Evolutionary conservation across 2,888 invertebrate species (phyloP).

Genomic region (Cantharis rufa): DNA sequence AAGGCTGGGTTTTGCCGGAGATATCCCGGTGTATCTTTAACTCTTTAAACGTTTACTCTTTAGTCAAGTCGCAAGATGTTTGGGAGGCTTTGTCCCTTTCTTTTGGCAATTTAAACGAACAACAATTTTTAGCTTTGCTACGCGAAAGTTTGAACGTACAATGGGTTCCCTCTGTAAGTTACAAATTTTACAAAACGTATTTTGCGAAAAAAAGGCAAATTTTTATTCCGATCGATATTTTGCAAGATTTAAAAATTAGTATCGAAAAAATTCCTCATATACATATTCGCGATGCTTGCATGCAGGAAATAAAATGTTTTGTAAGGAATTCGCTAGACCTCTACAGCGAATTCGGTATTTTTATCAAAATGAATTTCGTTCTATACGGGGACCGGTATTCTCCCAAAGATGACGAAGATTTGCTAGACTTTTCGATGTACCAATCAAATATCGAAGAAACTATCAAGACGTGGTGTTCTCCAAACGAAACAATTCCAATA

Average conservation of each 20-base stretch:
- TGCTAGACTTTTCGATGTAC: not conserved
- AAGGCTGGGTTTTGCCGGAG: not conserved
- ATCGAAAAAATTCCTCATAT: conserved; percentile 38
- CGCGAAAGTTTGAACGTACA: conserved; percentile 32
- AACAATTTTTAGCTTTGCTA: conserved; percentile 34
- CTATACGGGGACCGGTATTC: not conserved
- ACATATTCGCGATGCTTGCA: conserved; percentile 40
- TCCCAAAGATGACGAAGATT: not conserved
- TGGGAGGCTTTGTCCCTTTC: conserved; percentile 31
- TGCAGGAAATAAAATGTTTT: not conserved
- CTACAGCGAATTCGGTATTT: not conserved
- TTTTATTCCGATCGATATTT: not conserved
- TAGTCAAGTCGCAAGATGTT: conserved; percentile 4
- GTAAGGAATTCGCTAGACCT: not conserved
- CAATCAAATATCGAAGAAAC: not conserved
- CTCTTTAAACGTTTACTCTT: not conserved
- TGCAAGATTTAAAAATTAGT: conserved; percentile 28
- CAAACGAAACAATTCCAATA: not conserved
- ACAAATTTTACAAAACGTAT: conserved; percentile 31
- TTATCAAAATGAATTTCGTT: not conserved
- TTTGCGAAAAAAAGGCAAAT: not conserved
- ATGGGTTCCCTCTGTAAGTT: conserved; percentile 42
- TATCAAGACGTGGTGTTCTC: not conserved
- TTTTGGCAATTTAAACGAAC: conserved; percentile 25
- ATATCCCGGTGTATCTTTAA: not conserved